Evolutionary conservation across 1,140 invertebrate species (phyloP).

Genomic region (Pararge aegeria): DNA sequence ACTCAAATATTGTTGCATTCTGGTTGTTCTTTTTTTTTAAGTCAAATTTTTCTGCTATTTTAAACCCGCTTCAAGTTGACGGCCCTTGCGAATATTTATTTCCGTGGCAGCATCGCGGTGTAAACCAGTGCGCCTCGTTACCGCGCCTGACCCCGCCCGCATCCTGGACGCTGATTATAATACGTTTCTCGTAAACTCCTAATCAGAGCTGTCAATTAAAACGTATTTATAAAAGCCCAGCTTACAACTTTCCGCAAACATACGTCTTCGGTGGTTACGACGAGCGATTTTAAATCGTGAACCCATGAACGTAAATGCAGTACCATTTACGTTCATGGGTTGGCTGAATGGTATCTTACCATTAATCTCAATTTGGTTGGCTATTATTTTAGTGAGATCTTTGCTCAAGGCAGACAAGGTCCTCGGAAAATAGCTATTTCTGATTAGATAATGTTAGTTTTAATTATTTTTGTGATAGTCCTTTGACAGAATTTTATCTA

Average conservation of each 20-base stretch:
- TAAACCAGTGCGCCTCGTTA: background rate
- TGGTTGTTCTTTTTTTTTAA: no score
- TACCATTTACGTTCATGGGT: background rate
- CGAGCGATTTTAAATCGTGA: background rate
- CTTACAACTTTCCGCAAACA: background rate
- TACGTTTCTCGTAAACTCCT: constrained; percentile 24
- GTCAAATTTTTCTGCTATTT: background rate
- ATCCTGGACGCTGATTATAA: constrained; percentile 5
- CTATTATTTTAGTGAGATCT: background rate
- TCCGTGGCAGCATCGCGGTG: no score
- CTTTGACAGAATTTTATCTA: no score
- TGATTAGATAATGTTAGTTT: no score
- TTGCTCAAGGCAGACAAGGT: background rate
- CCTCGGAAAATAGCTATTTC: background rate
- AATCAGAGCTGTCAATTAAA: constrained; percentile 43
- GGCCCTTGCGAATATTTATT: background rate
- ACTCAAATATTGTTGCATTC: no score
- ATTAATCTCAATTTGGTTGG: background rate
- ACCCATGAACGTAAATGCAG: background rate
- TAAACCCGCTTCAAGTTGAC: background rate
- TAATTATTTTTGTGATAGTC: no score
- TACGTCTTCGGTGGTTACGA: background rate
- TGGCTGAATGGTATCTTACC: background rate
- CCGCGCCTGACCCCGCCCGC: background rate
- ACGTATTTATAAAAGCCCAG: constrained; percentile 27